These are phyloP conservation scores for Ametastegia equiseti DNA, from an alignment of 2,888 invertebrate genomes.

Conservation along the genomic window DNA sequence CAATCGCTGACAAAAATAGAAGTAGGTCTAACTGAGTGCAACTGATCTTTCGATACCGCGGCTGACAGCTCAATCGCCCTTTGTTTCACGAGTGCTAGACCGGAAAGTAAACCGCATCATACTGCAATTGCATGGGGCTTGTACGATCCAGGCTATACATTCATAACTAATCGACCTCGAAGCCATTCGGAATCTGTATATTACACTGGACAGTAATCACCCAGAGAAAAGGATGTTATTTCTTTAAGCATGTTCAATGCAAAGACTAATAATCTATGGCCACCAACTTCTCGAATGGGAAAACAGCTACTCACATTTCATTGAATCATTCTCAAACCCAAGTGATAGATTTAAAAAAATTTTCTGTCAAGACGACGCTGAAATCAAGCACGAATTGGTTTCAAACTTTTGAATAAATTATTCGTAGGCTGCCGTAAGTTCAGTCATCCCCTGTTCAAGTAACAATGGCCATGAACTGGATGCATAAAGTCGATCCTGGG, in stretches of 20 bases:
- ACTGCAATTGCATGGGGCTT: background rate
- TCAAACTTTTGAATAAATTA: too few relatives aligned
- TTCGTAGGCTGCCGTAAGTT: too few relatives aligned
- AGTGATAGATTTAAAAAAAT: too few relatives aligned
- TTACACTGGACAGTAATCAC: background rate
- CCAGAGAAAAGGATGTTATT: background rate
- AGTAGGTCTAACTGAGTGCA: constrained; percentile 64
- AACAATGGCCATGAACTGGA: too few relatives aligned
- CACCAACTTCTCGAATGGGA: background rate
- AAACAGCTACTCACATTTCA: background rate
- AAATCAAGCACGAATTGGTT: too few relatives aligned
- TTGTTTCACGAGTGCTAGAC: constrained; percentile 34
- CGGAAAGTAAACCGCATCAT: constrained; percentile 28
- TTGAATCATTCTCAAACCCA: background rate
- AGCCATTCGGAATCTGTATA: background rate
- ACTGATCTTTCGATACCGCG: constrained; percentile 14
- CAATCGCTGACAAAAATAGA: constrained; percentile 74
- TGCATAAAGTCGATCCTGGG: too few relatives aligned
- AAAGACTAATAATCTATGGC: background rate
- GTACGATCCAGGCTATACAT: constrained; percentile 19
- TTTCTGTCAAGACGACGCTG: too few relatives aligned
- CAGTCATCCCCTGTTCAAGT: too few relatives aligned
- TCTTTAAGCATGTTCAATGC: background rate
- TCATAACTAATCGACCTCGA: constrained; percentile 4
- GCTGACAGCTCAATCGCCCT: constrained; percentile 28